Evolutionary conservation across 1,140 invertebrate species (phyloP).

Genomic region (Microplitis demolitor): DNA sequence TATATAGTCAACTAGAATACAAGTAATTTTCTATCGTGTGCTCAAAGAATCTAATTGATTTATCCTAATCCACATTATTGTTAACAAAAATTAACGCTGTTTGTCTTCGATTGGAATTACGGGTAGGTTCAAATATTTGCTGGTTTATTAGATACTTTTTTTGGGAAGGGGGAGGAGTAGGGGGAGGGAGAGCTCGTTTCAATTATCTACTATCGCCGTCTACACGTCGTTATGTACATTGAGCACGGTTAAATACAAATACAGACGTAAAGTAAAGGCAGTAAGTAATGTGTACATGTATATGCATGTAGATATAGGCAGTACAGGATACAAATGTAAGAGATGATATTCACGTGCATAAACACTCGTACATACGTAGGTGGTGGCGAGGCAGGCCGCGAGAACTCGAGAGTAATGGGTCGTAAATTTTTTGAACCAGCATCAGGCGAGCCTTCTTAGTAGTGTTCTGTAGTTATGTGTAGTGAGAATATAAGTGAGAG

Average conservation of each 20-base stretch:
- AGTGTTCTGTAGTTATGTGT: too few relatives aligned
- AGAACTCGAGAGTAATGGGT: conserved; percentile 38
- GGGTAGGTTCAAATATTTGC: neutral
- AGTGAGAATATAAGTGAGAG: conserved; percentile 6
- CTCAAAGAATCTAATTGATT: conserved; percentile 7
- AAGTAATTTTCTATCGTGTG: neutral
- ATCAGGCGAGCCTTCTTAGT: conserved; percentile 16
- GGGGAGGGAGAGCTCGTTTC: conserved; percentile 5
- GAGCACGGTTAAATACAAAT: neutral
- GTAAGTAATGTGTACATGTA: neutral
- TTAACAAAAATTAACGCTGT: neutral
- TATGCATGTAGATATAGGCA: neutral
- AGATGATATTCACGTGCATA: conserved; percentile 30
- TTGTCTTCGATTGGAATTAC: neutral
- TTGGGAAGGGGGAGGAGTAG: neutral
- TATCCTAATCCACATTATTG: neutral
- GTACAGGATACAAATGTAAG: neutral
- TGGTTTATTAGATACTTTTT: neutral
- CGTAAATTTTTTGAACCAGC: conserved; percentile 41
- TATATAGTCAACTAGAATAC: neutral
- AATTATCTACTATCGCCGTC: conserved; percentile 26
- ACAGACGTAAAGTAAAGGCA: neutral
- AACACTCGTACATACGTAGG: conserved; percentile 22
- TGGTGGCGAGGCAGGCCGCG: conserved; percentile 27
- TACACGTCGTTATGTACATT: conserved; percentile 19